These are phyloP conservation scores for Cheilosia soror DNA, from an alignment of 2,888 invertebrate genomes.

Conservation along the genomic window DNA sequence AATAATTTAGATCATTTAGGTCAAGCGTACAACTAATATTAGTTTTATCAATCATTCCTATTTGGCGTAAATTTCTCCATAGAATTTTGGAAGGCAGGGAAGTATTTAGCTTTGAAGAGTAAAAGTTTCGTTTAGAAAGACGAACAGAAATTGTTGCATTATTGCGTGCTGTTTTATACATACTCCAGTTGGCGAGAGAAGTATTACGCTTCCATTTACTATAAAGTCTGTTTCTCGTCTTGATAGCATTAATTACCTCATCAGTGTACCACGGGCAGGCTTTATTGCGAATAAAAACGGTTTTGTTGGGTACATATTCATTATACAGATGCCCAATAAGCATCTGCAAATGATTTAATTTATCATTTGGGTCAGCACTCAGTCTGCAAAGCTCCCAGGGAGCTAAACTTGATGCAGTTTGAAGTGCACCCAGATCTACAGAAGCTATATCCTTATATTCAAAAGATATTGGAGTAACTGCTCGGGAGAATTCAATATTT, in stretches of 20 bases:
- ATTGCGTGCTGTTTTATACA: background rate
- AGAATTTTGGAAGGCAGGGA: background rate
- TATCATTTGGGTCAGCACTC: background rate
- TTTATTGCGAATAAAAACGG: background rate
- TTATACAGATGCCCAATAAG: background rate
- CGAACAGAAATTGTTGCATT: background rate
- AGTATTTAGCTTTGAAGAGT: background rate
- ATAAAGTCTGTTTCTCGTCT: conserved; percentile 1
- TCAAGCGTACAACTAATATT: background rate
- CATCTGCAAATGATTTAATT: background rate
- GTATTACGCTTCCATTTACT: background rate
- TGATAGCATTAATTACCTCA: background rate
- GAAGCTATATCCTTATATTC: too few species aligned
- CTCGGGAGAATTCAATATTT: too few species aligned
- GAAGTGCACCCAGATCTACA: too few species aligned
- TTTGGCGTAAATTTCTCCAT: background rate
- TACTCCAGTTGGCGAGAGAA: background rate
- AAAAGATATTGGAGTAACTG: too few species aligned
- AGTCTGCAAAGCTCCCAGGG: background rate
- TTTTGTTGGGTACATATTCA: background rate
- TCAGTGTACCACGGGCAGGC: background rate
- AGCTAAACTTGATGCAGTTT: too few species aligned
- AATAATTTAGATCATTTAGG: background rate
- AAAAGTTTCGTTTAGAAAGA: background rate
- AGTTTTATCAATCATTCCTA: background rate